Percentiles rank a stretch among this genome's conserved stretches.
Conservation (phyloP, 2,113 vertebrate species). For the Actenoides lindsayi region DNA sequence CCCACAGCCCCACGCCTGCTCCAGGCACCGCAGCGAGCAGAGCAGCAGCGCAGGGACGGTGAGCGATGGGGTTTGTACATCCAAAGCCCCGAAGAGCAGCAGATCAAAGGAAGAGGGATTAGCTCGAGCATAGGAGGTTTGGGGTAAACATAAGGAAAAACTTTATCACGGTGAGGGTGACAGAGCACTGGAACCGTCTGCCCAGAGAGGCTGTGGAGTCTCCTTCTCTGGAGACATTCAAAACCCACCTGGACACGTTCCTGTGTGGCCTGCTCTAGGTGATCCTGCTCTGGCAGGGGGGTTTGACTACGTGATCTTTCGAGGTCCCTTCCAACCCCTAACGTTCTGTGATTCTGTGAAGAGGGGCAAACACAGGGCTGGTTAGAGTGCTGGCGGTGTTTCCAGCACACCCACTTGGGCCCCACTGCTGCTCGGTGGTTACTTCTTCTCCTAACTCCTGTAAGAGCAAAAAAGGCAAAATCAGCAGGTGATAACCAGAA, state of each 20-base stretch:
- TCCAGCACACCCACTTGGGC: fast-evolving
- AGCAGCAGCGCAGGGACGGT: not conserved
- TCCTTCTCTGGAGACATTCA: too few relatives aligned
- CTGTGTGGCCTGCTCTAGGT: too few relatives aligned
- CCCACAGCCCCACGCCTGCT: not conserved
- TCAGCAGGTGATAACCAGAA: not conserved
- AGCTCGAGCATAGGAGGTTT: too few relatives aligned
- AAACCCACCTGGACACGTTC: too few relatives aligned
- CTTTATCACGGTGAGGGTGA: too few relatives aligned
- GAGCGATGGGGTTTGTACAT: fast-evolving
- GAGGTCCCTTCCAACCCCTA: too few relatives aligned
- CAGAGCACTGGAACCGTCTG: too few relatives aligned
- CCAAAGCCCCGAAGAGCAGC: not conserved
- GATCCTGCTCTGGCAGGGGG: too few relatives aligned
- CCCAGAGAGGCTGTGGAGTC: too few relatives aligned
- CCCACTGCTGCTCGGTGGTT: not conserved
- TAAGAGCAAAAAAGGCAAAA: not conserved
- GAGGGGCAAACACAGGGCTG: not conserved
- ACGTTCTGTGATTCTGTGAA: not conserved
- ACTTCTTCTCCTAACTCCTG: not conserved
- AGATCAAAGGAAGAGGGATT: not conserved
- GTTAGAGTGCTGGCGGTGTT: not conserved
- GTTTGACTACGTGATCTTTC: too few relatives aligned
- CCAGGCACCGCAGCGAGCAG: not conserved
- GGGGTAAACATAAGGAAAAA: too few relatives aligned